Evolutionary conservation across 2,797 vertebrate genomes (phyloP), one percentile per base, ranked within the genome.

Genomic region (Periophthalmus magnuspinnatus): DNA sequence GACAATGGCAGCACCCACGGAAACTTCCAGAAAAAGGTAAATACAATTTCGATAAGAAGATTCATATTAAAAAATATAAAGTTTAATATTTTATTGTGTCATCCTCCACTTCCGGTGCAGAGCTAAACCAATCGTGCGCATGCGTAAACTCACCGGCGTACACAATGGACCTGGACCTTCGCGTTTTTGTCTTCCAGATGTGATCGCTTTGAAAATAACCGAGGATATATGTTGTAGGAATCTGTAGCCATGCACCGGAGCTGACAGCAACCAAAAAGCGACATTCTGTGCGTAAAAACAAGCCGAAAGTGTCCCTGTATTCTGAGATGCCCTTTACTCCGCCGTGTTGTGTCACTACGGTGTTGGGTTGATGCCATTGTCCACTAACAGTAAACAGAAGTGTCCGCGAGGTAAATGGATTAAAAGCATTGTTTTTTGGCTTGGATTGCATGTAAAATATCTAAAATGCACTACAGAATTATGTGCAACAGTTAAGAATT

Each of bases 81-180:
- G 0, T 24, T 0, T 0, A 32, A 1, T 48, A 48, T 48, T 55
- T 55, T 54, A 52, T 8, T 9, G 19, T 4, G 22, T 4, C 21
- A 22, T 55, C n/a, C 34, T 33, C 22, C 24, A 59, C 56, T 84
- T 86, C 78, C 83, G 81, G 70, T 22, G 50, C 14, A 56, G 45
- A 16, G 2, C 2, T 0, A 1, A 0, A 0, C 1, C 3, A 0
- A n/a, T n/a, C 11, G 0, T 70, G 67, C 92, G 91, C 93, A 91
- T 89, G 93, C 91, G 90, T 56, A 0, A 56, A 1, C 28, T 19
- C 22, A 14, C 82, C 77, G 78, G 75, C 56, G 76, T 64, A 73
- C 74, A 91, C 91, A 90, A 92, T 92, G 91, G 88, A 90, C 85
- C 65, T 78, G 22, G 74, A 69, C 36, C 63, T 57, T 0, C 14